These are phyloP conservation scores for Neopelma chrysocephalum DNA, from an alignment of 2,797 vertebrate species.

Conservation along the genomic window DNA sequence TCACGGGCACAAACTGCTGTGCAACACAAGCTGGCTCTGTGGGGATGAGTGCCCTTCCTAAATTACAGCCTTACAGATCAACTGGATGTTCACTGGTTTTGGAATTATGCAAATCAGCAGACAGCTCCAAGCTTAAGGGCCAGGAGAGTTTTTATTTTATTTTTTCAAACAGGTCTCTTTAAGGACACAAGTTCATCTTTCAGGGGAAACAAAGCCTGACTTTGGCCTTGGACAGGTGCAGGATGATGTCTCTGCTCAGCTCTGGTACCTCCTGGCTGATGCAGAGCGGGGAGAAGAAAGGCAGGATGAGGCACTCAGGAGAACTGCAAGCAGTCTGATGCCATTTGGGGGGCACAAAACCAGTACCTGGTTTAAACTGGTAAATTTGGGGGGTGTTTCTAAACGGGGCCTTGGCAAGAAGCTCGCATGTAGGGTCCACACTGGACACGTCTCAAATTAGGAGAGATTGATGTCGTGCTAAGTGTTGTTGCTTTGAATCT, in stretches of 20 bases:
- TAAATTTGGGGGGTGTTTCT: not conserved
- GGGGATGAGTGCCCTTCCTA: not conserved
- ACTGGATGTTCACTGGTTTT: not conserved
- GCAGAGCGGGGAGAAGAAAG: not conserved
- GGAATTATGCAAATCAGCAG: not conserved
- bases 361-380: not conserved
- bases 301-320: not conserved
- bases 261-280: not conserved
- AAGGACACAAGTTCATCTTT: not conserved
- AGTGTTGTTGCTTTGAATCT: not conserved
- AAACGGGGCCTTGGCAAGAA: not conserved
- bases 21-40: constrained; percentile 2
- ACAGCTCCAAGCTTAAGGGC: not conserved
- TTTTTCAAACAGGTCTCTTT: not conserved
- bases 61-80: not conserved
- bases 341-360: not conserved
- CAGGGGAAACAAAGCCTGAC: not conserved
- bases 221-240: not conserved
- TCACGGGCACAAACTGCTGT: not conserved
- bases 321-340: not conserved
- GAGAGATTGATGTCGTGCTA: rapidly evolving
- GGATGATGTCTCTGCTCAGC: rapidly evolving
- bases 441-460: not conserved
- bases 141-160: not conserved
- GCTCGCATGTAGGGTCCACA: rapidly evolving